Base-by-base conservation (phyloP, 2,888 invertebrate genomes). In the Eilema caniola region DNA sequence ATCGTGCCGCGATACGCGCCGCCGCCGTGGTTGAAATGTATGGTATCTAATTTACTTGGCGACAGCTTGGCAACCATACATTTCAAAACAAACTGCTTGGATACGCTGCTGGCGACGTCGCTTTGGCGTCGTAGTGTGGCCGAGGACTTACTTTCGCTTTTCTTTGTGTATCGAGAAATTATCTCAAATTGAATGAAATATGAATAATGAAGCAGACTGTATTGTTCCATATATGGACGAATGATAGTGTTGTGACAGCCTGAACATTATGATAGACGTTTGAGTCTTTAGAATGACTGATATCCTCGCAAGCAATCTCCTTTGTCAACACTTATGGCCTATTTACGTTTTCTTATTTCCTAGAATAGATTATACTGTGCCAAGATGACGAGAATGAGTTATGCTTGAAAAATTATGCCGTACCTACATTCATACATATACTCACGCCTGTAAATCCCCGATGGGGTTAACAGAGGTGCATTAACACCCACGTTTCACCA, bases 91-190 rank as follows among this genome's bases (percentile, higher is more conserved):
- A 4, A 3, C 28, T 28, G 28, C 28, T 5, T 28, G 3, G 3
- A 5, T 28, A 4, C 28, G 28, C 5, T 5, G 5, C 3, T 3
- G 3, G 3, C 28, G 28, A 28, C 5, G 3, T 28, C 3, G 5
- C 5, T 28, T 5, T 28, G 28, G 5, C 28, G 3, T n/a, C n/a
- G n/a, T n/a, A n/a, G n/a, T n/a, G n/a, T n/a, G n/a, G n/a, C n/a
- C n/a, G 28, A 28, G 77, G 83, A 83, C 84, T 74, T 76, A 86
- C 91, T 92, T 91, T 92, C 90, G 87, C 88, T 90, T 81, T 88
- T 86, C 79, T 79, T 83, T 78, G 83, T 76, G 80, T 81, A 76
- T 84, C 87, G 83, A 88, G 85, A 87, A 85, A 87, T 83, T 76
- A 80, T 78, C 80, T 33, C 41, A 78, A 76, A 79, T 66, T 62